Evolutionary conservation across 2,888 invertebrate genomes (phyloP).

Genomic region (Hipparchia semele): DNA sequence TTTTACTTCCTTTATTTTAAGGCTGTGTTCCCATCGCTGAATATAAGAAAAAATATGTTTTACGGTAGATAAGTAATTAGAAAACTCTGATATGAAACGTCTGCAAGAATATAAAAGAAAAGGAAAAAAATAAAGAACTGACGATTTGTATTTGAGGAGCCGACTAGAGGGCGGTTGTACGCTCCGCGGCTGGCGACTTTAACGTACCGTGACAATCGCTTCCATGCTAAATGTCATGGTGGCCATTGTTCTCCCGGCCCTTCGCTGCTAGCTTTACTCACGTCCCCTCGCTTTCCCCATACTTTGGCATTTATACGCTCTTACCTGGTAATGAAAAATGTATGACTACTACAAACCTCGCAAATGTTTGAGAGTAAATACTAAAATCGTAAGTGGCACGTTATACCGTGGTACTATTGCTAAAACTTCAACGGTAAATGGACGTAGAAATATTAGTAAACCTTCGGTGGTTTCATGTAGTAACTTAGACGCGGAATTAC

Average conservation of each 20-base stretch:
- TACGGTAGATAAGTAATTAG: constrained; percentile 44
- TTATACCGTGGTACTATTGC: background rate
- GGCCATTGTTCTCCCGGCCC: constrained; percentile 73
- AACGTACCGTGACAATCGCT: constrained; percentile 80
- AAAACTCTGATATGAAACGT: constrained; percentile 47
- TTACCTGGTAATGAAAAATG: constrained; percentile 70
- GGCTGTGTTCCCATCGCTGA: constrained; percentile 12
- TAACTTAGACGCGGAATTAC: no score
- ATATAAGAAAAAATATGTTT: constrained; percentile 27
- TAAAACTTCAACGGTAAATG: no score
- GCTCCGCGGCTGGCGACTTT: constrained; percentile 68
- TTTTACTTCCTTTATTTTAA: constrained; percentile 15
- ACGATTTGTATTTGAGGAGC: constrained; percentile 63
- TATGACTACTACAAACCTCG: constrained; percentile 38
- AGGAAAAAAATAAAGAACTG: constrained; percentile 51
- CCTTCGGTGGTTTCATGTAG: no score
- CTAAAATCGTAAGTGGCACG: no score
- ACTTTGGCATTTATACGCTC: constrained; percentile 74
- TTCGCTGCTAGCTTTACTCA: constrained; percentile 48
- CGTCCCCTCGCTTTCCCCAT: constrained; percentile 61
- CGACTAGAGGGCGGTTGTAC: constrained; percentile 67
- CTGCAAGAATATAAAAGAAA: constrained; percentile 48
- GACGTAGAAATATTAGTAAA: no score
- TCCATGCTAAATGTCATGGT: constrained; percentile 83
- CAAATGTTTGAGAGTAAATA: no score